phyloP scores from a whole-genome alignment of 2,113 vertebrate species.

The Melospiza georgiana region DNA sequence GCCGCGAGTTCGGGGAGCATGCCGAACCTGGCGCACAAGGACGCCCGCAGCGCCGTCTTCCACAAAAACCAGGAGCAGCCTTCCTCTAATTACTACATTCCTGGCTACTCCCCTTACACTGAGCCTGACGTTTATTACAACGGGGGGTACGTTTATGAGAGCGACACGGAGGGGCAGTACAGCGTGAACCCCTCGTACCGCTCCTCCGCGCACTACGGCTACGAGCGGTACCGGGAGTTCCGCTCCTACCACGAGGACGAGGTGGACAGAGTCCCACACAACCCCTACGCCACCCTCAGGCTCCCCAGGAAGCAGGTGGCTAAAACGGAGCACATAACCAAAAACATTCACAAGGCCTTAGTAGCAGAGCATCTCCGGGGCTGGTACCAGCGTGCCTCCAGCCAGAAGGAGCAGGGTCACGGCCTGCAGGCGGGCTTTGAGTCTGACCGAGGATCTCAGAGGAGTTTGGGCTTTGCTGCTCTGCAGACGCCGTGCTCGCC shows the following conservation, averaged over 20 bases:
- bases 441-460: constrained; percentile 85
- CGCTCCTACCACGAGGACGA: constrained; percentile 81
- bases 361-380: constrained; percentile 92
- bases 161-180: constrained; percentile 91
- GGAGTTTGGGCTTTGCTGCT: constrained; percentile 83
- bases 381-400: constrained; percentile 93
- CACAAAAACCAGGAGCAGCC: constrained; percentile 76
- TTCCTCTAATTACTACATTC: constrained; percentile 85
- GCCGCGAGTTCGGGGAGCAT: constrained; percentile 90
- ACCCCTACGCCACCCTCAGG: constrained; percentile 89
- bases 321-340: constrained; percentile 82
- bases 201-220: constrained; percentile 73
- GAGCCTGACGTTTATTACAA: constrained; percentile 83
- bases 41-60: constrained; percentile 75
- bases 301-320: constrained; percentile 80
- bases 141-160: constrained; percentile 83
- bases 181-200: constrained; percentile 87
- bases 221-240: constrained; percentile 72
- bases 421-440: constrained; percentile 80
- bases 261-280: constrained; percentile 80
- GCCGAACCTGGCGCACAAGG: constrained; percentile 92
- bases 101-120: constrained; percentile 78
- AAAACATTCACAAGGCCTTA: constrained; percentile 90
- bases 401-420: constrained; percentile 78
- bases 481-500: constrained; percentile 81